These are phyloP conservation scores for Lepus townsendii DNA, from an alignment of 2,797 vertebrate genomes.

Conservation along the genomic window DNA sequence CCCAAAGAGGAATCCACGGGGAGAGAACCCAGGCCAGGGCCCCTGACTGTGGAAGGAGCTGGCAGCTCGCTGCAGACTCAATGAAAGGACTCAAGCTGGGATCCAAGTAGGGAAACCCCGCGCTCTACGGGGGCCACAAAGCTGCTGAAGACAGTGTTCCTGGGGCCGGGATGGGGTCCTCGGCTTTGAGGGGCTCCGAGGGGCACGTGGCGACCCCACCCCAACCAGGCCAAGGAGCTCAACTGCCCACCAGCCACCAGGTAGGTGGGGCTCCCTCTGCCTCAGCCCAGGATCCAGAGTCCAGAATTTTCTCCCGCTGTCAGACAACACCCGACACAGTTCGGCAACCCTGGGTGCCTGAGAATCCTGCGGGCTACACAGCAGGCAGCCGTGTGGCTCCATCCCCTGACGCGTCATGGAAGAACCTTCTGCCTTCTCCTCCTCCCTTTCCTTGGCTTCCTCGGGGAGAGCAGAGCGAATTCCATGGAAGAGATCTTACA, in stretches of 20 bases:
- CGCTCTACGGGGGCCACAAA: background rate
- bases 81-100: background rate
- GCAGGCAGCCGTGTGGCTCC: background rate
- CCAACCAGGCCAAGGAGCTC: background rate
- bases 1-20: background rate
- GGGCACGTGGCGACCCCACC: background rate
- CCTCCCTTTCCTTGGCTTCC: background rate
- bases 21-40: background rate
- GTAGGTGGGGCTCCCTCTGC: background rate
- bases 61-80: background rate
- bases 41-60: conserved; percentile 30
- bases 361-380: background rate
- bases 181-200: background rate
- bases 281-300: background rate
- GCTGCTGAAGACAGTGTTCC: background rate
- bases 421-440: background rate
- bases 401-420: background rate
- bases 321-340: background rate
- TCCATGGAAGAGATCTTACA: background rate
- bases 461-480: background rate
- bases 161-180: background rate
- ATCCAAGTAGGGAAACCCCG: background rate
- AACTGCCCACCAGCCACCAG: background rate
- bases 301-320: background rate
- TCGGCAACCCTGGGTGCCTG: background rate